These are phyloP conservation scores for Priocnemis perturbator DNA, from an alignment of 2,888 invertebrate species.

Conservation along the genomic window DNA sequence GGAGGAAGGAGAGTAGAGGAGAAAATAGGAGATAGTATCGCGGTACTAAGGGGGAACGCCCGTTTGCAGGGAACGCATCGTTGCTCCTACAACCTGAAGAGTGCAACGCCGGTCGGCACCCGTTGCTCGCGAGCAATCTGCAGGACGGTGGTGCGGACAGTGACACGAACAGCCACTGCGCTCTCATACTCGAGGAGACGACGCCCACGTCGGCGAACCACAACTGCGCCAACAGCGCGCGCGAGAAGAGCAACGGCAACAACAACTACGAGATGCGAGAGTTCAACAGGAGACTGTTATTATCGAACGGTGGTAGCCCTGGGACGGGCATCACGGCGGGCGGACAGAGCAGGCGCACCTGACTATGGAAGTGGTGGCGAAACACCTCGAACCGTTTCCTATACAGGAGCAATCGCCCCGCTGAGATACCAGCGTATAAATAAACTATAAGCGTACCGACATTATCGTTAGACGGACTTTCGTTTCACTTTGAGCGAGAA, in stretches of 20 bases:
- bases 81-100: conserved; percentile 68
- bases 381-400: conserved; percentile 69
- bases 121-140: conserved; percentile 65
- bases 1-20: neutral
- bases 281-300: conserved; percentile 76
- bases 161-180: conserved; percentile 79
- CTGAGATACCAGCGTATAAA: conserved; percentile 65
- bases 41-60: too few species aligned
- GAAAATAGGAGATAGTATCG: too few species aligned
- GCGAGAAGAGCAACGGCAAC: conserved; percentile 84
- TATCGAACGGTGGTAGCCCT: conserved; percentile 69
- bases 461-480: conserved; percentile 6
- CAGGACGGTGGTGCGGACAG: conserved; percentile 78
- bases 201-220: conserved; percentile 68
- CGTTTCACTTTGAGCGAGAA: neutral
- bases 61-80: conserved; percentile 66
- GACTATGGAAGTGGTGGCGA: conserved; percentile 74
- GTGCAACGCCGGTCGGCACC: conserved; percentile 74
- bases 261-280: conserved; percentile 89
- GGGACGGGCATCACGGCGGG: conserved; percentile 76
- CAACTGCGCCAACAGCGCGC: conserved; percentile 63
- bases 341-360: conserved; percentile 73
- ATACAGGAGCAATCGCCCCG: conserved; percentile 68
- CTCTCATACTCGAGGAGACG: conserved; percentile 77
- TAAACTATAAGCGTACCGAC: conserved; percentile 40